Conservation (phyloP, 64 coral and sea anemone genomes). For the Platygyra sinensis region DNA sequence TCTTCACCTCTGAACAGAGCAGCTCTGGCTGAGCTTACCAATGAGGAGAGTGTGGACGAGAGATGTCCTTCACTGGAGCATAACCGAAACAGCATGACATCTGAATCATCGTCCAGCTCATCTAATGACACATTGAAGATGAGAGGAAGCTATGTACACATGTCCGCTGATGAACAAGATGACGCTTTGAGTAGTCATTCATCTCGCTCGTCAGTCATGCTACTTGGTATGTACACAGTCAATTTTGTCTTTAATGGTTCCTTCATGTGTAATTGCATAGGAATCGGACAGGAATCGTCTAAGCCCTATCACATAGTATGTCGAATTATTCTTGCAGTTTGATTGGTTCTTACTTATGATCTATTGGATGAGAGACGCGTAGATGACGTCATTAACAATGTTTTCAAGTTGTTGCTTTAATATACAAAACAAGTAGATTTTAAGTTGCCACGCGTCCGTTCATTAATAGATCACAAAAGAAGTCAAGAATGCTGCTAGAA, state of each 20-base stretch:
- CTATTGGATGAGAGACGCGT: no score
- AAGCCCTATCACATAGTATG: no score
- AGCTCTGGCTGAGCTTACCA: conserved; percentile 54
- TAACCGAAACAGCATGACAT: conserved; percentile 43
- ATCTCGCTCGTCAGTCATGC: conserved; percentile 38
- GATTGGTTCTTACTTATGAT: no score
- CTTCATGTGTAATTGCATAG: no score
- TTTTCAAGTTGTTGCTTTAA: no score
- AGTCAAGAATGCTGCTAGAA: no score
- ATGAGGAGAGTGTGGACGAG: conserved; percentile 71
- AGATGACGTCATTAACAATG: no score
- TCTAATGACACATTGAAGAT: conserved; percentile 71
- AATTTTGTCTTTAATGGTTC: no score
- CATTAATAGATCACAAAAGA: not conserved
- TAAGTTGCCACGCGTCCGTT: not conserved
- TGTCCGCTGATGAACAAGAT: conserved; percentile 54
- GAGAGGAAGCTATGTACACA: conserved; percentile 17
- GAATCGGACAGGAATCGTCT: not conserved
- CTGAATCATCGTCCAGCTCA: conserved; percentile 49
- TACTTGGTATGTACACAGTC: conserved; percentile 31
- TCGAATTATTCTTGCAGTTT: no score
- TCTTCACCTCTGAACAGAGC: conserved; percentile 33
- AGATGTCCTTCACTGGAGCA: conserved; percentile 30
- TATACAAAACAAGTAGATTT: no score
- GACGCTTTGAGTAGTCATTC: conserved; percentile 19